Percentiles rank a stretch among this genome's conserved stretches.
Conservation (phyloP, 1,140 invertebrate genomes). For the Latrodectus geometricus region DNA sequence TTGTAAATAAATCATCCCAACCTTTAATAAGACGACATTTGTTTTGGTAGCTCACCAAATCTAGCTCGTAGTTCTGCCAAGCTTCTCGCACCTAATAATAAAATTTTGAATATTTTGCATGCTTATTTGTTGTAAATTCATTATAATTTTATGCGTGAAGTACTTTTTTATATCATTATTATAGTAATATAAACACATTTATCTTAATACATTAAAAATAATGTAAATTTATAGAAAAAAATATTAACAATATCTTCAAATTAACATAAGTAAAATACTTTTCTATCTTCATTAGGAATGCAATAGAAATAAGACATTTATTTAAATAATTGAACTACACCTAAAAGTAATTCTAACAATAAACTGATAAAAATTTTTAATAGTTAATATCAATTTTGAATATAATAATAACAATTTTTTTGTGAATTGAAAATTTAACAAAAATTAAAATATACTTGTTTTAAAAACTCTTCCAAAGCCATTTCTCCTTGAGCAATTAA, state of each 20-base stretch:
- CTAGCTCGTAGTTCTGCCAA: constrained; percentile 98
- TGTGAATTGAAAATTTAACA: too few relatives aligned
- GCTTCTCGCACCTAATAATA: constrained; percentile 85
- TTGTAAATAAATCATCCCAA: constrained; percentile 99
- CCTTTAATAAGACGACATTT: constrained; percentile 97
- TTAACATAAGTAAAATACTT: too few relatives aligned
- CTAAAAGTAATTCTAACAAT: too few relatives aligned
- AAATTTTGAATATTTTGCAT: background rate
- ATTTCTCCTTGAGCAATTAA: constrained; percentile 98
- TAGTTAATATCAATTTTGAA: too few relatives aligned
- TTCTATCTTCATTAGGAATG: too few relatives aligned
- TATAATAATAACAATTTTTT: too few relatives aligned
- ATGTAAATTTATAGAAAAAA: background rate
- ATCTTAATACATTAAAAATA: background rate
- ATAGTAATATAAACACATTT: too few relatives aligned
- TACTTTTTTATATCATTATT: too few relatives aligned
- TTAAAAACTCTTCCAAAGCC: constrained; percentile 99
- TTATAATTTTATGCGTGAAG: background rate
- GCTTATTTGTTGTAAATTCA: background rate
- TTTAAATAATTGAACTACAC: too few relatives aligned
- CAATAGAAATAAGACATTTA: too few relatives aligned
- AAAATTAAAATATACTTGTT: constrained; percentile 77
- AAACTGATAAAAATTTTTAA: too few relatives aligned
- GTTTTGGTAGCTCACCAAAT: constrained; percentile 98
- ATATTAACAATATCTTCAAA: background rate